phyloP scores from a whole-genome alignment of 2,797 vertebrate genomes.

The Darevskia nairensis region DNA sequence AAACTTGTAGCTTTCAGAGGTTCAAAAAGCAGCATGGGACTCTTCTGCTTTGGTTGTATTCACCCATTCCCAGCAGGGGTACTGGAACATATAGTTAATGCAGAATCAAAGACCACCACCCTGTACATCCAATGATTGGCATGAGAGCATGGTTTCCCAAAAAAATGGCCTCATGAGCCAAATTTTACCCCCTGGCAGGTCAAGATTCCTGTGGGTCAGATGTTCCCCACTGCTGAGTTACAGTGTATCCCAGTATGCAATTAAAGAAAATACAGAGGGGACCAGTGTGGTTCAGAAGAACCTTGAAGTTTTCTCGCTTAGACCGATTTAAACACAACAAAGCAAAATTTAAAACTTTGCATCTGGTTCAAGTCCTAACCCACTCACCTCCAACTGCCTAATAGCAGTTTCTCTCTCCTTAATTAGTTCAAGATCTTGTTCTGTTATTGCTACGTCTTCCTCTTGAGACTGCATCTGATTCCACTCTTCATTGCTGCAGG shows the following conservation, averaged over 20 bases:
- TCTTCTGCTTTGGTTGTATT: no score
- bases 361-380: background rate
- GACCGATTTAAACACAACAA: background rate
- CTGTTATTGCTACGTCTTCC: constrained; percentile 89
- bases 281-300: background rate
- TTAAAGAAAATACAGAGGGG: background rate
- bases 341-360: background rate
- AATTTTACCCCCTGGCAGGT: no score
- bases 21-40: no score
- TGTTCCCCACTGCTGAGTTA: background rate
- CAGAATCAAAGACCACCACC: no score
- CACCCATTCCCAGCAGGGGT: no score
- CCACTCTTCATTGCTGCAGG: constrained; percentile 91
- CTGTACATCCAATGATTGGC: no score
- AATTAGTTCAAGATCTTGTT: constrained; percentile 95
- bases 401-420: constrained; percentile 96
- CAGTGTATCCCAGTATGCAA: background rate
- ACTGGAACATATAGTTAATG: no score
- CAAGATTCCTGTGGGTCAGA: no score
- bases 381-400: constrained; percentile 90
- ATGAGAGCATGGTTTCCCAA: no score
- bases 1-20: no score
- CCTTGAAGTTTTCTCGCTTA: background rate
- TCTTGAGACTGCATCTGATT: constrained; percentile 89
- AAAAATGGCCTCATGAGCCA: no score